Percentiles rank a stretch among this genome's conserved stretches.
phyloP scores from a whole-genome alignment of 2,888 invertebrate genomes.

The Polylopha cassiicola region DNA sequence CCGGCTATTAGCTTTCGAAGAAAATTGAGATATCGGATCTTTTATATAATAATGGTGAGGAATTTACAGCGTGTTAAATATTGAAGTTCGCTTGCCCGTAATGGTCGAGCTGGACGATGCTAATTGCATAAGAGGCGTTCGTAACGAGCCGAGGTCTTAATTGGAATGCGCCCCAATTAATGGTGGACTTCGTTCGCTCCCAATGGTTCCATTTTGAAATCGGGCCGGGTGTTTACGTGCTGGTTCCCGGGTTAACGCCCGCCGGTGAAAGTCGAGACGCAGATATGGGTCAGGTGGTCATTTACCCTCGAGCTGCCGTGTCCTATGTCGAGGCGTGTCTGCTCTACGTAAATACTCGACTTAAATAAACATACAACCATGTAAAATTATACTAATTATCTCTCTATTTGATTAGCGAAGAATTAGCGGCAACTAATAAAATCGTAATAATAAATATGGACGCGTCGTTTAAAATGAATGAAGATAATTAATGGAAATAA shows the following conservation, averaged over 20 bases:
- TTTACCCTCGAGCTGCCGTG: constrained; percentile 65
- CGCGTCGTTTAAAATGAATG: too few species aligned
- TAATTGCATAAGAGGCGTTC: constrained; percentile 69
- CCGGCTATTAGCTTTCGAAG: constrained; percentile 1
- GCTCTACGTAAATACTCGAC: constrained; percentile 12
- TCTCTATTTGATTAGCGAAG: neutral
- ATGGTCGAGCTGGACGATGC: constrained; percentile 41
- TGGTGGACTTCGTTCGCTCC: constrained; percentile 51
- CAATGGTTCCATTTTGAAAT: constrained; percentile 62
- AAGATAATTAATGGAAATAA: too few species aligned
- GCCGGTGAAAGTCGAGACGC: constrained; percentile 67
- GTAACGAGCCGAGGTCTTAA: constrained; percentile 63
- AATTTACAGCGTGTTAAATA: neutral
- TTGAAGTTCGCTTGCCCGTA: constrained; percentile 18
- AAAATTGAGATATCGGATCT: constrained; percentile 4
- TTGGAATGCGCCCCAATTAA: constrained; percentile 75
- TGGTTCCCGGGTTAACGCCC: constrained; percentile 72
- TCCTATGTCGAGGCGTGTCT: constrained; percentile 16
- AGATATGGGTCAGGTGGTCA: constrained; percentile 74
- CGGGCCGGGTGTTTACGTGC: constrained; percentile 61
- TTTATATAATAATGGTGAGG: neutral
- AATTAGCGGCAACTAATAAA: too few species aligned
- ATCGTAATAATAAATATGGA: too few species aligned
- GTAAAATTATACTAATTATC: neutral
- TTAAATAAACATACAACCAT: constrained; percentile 1